Percentiles rank a stretch among this genome's conserved stretches.
These are phyloP conservation scores for Schizaphis graminum DNA, from an alignment of 2,888 invertebrate species.

Conservation along the genomic window DNA sequence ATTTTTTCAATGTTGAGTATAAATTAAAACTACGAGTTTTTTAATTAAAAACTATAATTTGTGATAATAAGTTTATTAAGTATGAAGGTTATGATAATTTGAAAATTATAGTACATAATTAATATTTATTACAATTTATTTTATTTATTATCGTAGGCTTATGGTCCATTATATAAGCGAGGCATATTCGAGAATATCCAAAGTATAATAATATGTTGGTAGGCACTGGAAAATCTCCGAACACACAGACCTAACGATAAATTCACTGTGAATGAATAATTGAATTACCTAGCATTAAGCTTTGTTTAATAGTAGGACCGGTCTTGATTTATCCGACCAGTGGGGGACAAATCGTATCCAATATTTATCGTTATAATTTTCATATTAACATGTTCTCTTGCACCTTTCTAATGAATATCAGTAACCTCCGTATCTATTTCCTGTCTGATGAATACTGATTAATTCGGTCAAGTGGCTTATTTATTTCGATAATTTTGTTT, in stretches of 20 bases:
- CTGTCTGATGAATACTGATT: neutral
- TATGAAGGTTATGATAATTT: no score
- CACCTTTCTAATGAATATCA: neutral
- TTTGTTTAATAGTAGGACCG: neutral
- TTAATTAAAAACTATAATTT: neutral
- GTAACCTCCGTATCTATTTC: neutral
- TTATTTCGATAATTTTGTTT: neutral
- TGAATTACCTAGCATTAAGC: slow-evolving; percentile 1
- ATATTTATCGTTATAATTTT: slow-evolving; percentile 31
- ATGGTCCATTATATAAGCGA: neutral
- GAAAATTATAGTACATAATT: neutral
- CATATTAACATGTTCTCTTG: slow-evolving; percentile 24
- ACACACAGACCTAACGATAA: neutral
- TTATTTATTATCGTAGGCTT: neutral
- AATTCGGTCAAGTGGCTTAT: neutral
- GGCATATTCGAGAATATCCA: neutral
- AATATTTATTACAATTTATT: neutral
- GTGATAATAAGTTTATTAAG: neutral
- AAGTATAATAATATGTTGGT: neutral
- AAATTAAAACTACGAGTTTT: no score
- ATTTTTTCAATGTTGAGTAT: no score
- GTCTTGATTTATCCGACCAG: slow-evolving; percentile 33
- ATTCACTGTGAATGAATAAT: slow-evolving; percentile 30
- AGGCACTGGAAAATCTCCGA: neutral
- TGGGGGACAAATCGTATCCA: neutral